These are phyloP conservation scores for Fistularia tabacaria DNA, from an alignment of 2,797 vertebrate species.

Conservation along the genomic window DNA sequence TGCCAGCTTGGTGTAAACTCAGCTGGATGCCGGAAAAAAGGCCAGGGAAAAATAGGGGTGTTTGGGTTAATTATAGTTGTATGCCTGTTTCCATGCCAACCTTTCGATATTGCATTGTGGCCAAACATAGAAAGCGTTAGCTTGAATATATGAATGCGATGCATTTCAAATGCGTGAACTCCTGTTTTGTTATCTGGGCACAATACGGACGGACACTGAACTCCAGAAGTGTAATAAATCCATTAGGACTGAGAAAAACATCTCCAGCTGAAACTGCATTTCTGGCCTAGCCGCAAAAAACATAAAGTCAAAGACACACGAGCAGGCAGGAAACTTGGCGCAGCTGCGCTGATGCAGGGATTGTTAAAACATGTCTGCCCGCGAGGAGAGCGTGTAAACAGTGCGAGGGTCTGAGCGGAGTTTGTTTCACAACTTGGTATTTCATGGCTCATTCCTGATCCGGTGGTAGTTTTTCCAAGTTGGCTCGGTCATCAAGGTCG, in stretches of 20 bases:
- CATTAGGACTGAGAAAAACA: not conserved
- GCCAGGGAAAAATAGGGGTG: slow-evolving; percentile 41
- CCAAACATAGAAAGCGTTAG: slow-evolving; percentile 17
- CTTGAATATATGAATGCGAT: not conserved
- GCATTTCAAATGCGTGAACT: slow-evolving; percentile 39
- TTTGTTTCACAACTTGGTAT: not conserved
- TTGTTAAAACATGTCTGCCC: not conserved
- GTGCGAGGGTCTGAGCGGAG: slow-evolving; percentile 1
- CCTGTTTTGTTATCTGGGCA: slow-evolving; percentile 17
- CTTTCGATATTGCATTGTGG: slow-evolving; percentile 30
- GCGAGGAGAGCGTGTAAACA: not conserved
- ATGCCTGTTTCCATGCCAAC: slow-evolving; percentile 70
- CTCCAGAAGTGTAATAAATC: slow-evolving; percentile 17
- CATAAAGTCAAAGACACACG: too few relatives aligned
- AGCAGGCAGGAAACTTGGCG: not conserved
- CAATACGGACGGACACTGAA: slow-evolving; percentile 19
- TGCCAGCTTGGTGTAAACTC: slow-evolving; percentile 7
- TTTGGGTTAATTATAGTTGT: slow-evolving; percentile 49
- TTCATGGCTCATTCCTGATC: slow-evolving; percentile 13
- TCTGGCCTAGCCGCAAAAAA: too few relatives aligned
- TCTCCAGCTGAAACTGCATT: too few relatives aligned
- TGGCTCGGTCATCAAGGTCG: not conserved
- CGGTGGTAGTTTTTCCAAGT: slow-evolving; percentile 3
- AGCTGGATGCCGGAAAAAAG: slow-evolving; percentile 33
- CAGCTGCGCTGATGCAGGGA: not conserved